Evolutionary conservation across 2,113 vertebrate genomes (phyloP), one percentile per base, ranked within the genome.

Genomic region (Corydoras sp.): DNA sequence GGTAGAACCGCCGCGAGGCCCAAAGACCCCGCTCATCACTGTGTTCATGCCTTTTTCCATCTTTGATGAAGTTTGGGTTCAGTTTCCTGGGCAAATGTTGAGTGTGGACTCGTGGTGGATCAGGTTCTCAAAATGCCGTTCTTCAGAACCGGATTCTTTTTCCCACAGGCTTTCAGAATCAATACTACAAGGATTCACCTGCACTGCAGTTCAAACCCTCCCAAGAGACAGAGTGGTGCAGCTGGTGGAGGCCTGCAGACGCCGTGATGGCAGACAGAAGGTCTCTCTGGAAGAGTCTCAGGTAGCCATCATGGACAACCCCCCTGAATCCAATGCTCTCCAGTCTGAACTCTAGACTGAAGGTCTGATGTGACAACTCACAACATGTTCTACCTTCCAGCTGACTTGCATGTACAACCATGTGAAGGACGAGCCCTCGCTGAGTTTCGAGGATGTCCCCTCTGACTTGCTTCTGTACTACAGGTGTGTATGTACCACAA

Each of bases 321-420:
- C 32, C 3, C 32, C 6, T 35, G 3, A 35, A 35, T 35, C 32
- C 32, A 35, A 35, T 35, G 32, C 32, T 35, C 32, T 35, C 32
- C 32, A 35, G 32, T 35, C 32, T 35, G 32, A 35, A 35, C 32
- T 35, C 32, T 6, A 35, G 32, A 4, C 32, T 35, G 32, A 35
- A 35, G 32, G 32, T 35, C 32, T 35, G 3, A 35, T 35, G 32
- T 35, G 32, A 35, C 32, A 35, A 35, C 32, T 53, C 13, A 53
- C n/a, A n/a, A 7, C 5, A n/a, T 49, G 51, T 58, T 48, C 3
- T 76, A 30, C 60, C 12, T 67, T 74, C 2, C 65, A 89, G 88
- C 69, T 89, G 48, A 86, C 84, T 9, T 88, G 87, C 75, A 88
- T 88, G 86, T 76, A 83, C 77, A 85, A 86, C 74, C 73, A 75